A percentile compares a stretch with the other conserved stretches of the same genome.
phyloP scores from a whole-genome alignment of 1,140 invertebrate genomes.

The Zaprionus gabonicus region DNA sequence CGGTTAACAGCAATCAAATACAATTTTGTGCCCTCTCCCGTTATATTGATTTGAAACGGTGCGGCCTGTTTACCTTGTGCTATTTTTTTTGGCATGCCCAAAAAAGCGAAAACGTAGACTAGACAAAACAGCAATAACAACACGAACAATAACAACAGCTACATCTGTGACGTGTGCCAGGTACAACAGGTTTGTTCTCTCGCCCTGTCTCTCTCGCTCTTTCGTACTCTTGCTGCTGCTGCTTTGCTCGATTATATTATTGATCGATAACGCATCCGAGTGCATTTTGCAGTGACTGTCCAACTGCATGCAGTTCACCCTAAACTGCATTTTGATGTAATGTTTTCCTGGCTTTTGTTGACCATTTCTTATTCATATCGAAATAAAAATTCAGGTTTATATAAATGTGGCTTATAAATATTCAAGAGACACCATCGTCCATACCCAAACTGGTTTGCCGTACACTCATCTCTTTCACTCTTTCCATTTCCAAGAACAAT shows the following conservation, averaged over 20 bases:
- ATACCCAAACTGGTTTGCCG: slow-evolving; percentile 63
- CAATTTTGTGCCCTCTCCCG: slow-evolving; percentile 9
- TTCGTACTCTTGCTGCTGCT: slow-evolving; percentile 18
- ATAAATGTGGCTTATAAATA: slow-evolving; percentile 60
- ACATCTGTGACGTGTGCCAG: slow-evolving; percentile 33
- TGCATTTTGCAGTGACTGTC: slow-evolving; percentile 30
- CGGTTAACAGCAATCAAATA: slow-evolving; percentile 19
- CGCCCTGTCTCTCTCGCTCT: slow-evolving; percentile 21
- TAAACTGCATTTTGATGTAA: slow-evolving; percentile 61
- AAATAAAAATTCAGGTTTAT: slow-evolving; percentile 59
- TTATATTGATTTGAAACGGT: slow-evolving; percentile 16
- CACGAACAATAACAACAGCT: slow-evolving; percentile 45
- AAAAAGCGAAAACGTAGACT: slow-evolving; percentile 67
- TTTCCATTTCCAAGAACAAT: slow-evolving; percentile 79
- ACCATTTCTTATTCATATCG: slow-evolving; percentile 17
- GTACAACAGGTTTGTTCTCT: slow-evolving; percentile 49
- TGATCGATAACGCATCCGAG: slow-evolving; percentile 36
- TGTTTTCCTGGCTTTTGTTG: slow-evolving; percentile 18
- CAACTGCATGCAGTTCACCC: slow-evolving; percentile 39
- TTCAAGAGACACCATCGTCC: slow-evolving; percentile 52
- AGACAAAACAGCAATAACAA: slow-evolving; percentile 27
- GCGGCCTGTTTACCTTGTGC: slow-evolving; percentile 69
- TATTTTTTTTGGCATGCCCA: slow-evolving; percentile 32
- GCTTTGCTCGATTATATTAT: slow-evolving; percentile 35
- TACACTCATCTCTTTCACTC: slow-evolving; percentile 72